These are phyloP conservation scores for Drosophila saltans DNA, from an alignment of 1,140 invertebrate genomes.

Conservation along the genomic window DNA sequence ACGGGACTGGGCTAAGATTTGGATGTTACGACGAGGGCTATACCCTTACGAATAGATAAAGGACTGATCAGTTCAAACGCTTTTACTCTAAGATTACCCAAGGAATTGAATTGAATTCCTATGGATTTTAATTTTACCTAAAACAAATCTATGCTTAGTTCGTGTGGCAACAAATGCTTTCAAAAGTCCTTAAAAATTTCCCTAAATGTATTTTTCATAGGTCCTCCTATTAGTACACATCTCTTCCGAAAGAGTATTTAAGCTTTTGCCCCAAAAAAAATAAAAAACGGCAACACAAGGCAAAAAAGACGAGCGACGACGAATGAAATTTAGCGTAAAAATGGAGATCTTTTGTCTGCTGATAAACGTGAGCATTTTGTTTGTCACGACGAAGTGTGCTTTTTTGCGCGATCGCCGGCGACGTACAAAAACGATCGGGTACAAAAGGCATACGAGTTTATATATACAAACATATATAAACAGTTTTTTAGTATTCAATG, in stretches of 20 bases:
- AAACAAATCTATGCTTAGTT: no score
- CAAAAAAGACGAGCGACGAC: constrained; percentile 43
- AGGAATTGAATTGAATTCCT: no score
- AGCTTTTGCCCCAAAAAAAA: constrained; percentile 22
- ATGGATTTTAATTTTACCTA: no score
- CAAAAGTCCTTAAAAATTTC: no score
- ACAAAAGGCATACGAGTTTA: constrained; percentile 4
- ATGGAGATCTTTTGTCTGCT: constrained; percentile 77
- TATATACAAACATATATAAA: background rate
- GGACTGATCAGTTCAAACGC: background rate
- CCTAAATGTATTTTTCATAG: no score
- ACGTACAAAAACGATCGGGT: constrained; percentile 27
- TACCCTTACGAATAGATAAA: background rate
- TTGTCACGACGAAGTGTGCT: constrained; percentile 80
- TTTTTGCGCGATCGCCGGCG: constrained; percentile 70
- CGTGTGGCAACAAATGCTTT: no score
- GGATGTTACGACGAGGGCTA: background rate
- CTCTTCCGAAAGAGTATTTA: background rate
- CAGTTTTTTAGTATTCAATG: constrained; percentile 1
- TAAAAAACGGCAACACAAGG: constrained; percentile 29
- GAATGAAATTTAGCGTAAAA: constrained; percentile 80
- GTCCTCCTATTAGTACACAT: no score
- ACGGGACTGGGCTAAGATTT: background rate
- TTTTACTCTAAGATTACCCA: background rate
- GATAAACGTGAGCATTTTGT: constrained; percentile 80